Base-by-base conservation (phyloP, 1,140 invertebrate genomes). In the Stratiolaelaps scimitus region DNA sequence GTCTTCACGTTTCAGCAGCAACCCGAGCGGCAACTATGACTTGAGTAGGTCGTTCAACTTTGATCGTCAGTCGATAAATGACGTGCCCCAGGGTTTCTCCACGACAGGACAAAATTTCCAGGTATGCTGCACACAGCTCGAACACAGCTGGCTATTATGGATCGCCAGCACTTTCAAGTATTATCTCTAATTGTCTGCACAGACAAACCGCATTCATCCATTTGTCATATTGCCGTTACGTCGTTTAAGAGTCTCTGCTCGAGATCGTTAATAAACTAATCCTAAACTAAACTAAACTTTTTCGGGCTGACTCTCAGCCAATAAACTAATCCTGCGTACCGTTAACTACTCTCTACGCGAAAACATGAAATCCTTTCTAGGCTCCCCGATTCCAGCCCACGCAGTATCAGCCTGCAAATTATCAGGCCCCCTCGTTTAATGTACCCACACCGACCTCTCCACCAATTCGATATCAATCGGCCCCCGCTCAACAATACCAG, bases 1-100 rank as follows among this genome's bases (percentile, higher is more conserved):
- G 4, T 34, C 26, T 26, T 17, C 26, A 29, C 34, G 23, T 15
- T 60, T 20, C 23, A 15, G 13, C 53, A 17, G 20, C 23, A 26
- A 60, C 26, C 23, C 26, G 23, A 34, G 10, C 2, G 53, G 53
- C 4, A 60, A 60, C 23, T 60, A 60, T 23, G 53, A 60, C 15
- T 15, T 60, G 2, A 60, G 53, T 34, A 17, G 10, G 26, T 60
- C 53, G 15, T 48, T 48, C 47, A 48, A 48, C 28, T 48, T 6
- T 15, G 47, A 48, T 15, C 4, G 47, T 23, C 19, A 48, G 47
- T 23, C 19, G 7, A 5, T 60, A 34, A 60, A 60, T 10, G 53
- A 60, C 15, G 26, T 34, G 15, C 6, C 34, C 53, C 17, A 26
- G 15, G 15, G 23, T 10, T 15, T 15, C 17, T 15, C 53, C 1